Percentiles rank a stretch among this genome's conserved stretches.
Evolutionary conservation across 2,888 invertebrate genomes (phyloP).

Genomic region (Oxystoma pomonae): DNA sequence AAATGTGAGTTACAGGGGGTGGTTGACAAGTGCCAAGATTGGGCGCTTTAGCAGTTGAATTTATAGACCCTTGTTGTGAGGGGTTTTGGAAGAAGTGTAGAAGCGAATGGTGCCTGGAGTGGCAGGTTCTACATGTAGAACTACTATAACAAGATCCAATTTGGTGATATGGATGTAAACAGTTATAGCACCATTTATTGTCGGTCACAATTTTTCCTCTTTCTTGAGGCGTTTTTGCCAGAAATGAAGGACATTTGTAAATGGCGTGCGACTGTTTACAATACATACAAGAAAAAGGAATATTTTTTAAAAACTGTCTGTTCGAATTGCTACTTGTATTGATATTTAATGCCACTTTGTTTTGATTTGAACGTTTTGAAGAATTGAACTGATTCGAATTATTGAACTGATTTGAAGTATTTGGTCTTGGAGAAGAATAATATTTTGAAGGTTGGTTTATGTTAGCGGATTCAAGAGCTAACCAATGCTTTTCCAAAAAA

Average conservation of each 20-base stretch:
- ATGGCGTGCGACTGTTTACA: background rate
- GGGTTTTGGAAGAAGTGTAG: background rate
- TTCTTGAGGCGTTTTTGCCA: background rate
- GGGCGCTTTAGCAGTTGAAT: background rate
- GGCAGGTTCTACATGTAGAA: background rate
- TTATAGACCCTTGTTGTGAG: background rate
- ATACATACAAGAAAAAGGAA: too few relatives aligned
- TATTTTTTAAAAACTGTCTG: too few relatives aligned
- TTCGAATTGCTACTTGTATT: too few relatives aligned
- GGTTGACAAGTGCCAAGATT: background rate
- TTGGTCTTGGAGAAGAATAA: too few relatives aligned
- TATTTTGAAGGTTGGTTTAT: too few relatives aligned
- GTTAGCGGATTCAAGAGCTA: too few relatives aligned
- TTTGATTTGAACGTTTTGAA: too few relatives aligned
- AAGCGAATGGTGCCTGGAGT: background rate
- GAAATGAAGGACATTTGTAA: background rate
- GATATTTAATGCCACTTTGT: too few relatives aligned
- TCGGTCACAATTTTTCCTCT: background rate
- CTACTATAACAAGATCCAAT: background rate
- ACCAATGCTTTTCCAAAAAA: too few relatives aligned
- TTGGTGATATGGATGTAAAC: background rate
- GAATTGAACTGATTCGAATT: too few relatives aligned
- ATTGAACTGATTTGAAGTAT: too few relatives aligned
- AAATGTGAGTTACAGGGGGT: background rate
- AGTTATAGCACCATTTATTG: background rate